Evolutionary conservation across 2,113 vertebrate species (phyloP).

Genomic region (Cryptoleucopteryx plumbea): DNA sequence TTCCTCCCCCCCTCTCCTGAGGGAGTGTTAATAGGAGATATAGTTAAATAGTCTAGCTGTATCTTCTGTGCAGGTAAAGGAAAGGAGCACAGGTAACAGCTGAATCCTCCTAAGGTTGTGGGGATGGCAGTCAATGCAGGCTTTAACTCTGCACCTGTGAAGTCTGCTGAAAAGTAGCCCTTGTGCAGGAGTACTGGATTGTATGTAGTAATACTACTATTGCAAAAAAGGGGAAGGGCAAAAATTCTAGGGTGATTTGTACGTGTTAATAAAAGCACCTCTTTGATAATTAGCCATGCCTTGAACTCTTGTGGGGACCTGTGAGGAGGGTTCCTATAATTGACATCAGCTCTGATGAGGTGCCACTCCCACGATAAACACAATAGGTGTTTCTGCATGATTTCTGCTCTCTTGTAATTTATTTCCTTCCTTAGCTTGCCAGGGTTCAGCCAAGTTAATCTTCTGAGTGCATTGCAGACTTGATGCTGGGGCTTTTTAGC

Average conservation of each 20-base stretch:
- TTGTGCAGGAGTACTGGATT: neutral
- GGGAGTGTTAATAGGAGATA: neutral
- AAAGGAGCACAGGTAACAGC: neutral
- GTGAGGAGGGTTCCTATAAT: neutral
- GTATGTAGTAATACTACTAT: rapidly evolving
- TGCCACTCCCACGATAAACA: neutral
- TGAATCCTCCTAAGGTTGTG: neutral
- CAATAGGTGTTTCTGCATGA: neutral
- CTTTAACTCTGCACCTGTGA: neutral
- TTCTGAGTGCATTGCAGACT: neutral
- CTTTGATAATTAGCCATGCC: neutral
- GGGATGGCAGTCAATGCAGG: neutral
- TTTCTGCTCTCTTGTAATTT: neutral
- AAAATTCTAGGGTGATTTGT: neutral
- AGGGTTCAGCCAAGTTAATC: neutral
- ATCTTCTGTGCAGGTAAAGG: neutral
- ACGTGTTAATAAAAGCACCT: neutral
- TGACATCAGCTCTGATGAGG: neutral
- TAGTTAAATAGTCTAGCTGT: neutral
- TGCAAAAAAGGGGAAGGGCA: neutral
- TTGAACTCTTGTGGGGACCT: neutral
- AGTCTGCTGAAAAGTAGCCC: neutral
- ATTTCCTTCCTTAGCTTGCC: neutral
- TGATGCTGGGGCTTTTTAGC: rapidly evolving
- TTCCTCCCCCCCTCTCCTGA: neutral